Evolutionary conservation across 2,113 vertebrate genomes (phyloP).

Genomic region (Ploceus nigricollis): DNA sequence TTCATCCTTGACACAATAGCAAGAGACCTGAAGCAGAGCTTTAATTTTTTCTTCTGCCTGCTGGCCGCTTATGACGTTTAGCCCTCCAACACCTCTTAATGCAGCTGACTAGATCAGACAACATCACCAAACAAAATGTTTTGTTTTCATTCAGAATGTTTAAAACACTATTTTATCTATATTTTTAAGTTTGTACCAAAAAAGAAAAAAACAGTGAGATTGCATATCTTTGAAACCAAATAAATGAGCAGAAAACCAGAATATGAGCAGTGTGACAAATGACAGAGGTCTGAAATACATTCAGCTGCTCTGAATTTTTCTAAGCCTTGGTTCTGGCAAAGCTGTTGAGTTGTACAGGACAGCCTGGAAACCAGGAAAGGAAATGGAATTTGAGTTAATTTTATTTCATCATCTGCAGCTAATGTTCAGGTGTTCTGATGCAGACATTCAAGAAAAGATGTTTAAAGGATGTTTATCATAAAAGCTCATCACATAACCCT

Average conservation of each 20-base stretch:
- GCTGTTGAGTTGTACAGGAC: background rate
- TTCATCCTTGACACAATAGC: background rate
- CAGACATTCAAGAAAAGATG: constrained; percentile 22
- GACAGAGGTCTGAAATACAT: background rate
- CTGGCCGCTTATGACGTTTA: background rate
- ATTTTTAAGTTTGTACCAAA: background rate
- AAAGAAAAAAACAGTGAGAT: background rate
- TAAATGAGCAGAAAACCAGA: background rate
- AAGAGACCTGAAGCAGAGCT: background rate
- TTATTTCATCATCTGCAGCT: constrained; percentile 42
- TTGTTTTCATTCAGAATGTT: background rate
- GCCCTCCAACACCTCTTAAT: background rate
- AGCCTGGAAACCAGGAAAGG: background rate
- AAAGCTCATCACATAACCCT: constrained; percentile 2
- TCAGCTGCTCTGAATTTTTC: constrained; percentile 12
- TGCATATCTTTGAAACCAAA: background rate
- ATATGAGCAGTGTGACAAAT: background rate
- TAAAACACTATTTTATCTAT: background rate
- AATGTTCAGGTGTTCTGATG: constrained; percentile 10
- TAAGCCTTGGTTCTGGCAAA: constrained; percentile 7
- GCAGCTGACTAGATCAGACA: background rate
- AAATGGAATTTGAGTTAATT: constrained; percentile 39
- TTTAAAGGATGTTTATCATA: constrained; percentile 13
- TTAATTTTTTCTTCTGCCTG: constrained; percentile 11
- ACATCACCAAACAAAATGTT: background rate